Evolutionary conservation across 1,140 invertebrate genomes (phyloP), one percentile per base, ranked within the genome.

Genomic region (Delia radicum): DNA sequence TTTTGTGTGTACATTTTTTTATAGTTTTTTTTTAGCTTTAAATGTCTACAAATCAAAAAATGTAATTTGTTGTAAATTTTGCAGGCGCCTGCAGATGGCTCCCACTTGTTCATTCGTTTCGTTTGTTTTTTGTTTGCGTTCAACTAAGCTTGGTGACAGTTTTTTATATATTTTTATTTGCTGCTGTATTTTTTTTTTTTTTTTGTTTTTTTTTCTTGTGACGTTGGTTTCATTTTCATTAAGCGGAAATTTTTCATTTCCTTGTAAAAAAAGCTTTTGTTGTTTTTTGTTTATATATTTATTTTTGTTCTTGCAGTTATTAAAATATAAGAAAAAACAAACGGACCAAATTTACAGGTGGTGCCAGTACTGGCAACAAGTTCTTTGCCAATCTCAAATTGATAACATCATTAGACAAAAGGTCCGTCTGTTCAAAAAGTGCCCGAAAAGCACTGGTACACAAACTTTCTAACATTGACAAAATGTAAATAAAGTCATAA

Each of bases 1-100:
- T 55, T 55, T 55, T 2, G 2, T 55, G 18, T n/a, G 42, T 48
- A 15, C 1, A 5, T 15, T 21, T 21, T 55, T 55, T 55, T 3
- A 21, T 5, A 21, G 18, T 55, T 55, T n/a, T 48, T n/a, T 48
- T 55, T 55, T 55, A 18, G 3, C 18, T 6, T 21, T 6, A 55
- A 55, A 55, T 55, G 46, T 55, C 46, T 55, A 55, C 46, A 55
- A 55, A 55, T 55, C 46, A 55, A 55, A 55, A 55, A 55, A 55
- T 55, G 46, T 55, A 55, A 55, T 55, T 55, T 55, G 46, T 55
- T 55, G 46, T 55, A 55, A 55, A 55, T 55, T 55, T 55, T 55
- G 46, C 46, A 55, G 46, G 46, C 46, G 46, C 46, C 46, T 55
- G 46, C 46, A 55, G 46, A 55, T 55, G 46, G 46, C 46, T 55